Evolutionary conservation across 2,113 vertebrate genomes (phyloP).

Genomic region (Hemichromis elongatus): DNA sequence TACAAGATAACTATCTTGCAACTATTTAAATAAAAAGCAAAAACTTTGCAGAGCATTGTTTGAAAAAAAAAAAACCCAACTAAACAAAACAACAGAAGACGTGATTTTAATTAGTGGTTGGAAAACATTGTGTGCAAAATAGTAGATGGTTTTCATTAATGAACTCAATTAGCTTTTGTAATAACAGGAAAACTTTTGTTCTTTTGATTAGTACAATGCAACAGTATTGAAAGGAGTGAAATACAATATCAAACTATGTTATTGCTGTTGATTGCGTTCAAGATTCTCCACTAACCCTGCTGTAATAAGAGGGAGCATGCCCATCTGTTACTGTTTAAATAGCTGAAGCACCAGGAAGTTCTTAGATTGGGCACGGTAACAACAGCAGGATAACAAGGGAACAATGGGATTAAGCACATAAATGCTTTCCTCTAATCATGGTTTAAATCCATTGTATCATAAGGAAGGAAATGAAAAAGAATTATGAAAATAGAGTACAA

Average conservation of each 20-base stretch:
- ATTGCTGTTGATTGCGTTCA: not conserved
- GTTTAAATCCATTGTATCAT: not conserved
- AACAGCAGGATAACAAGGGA: constrained; percentile 26
- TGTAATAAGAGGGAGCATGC: not conserved
- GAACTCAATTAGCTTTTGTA: not conserved
- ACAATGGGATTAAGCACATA: constrained; percentile 34
- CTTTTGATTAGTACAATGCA: not conserved
- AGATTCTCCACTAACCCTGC: not conserved
- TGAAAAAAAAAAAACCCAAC: not conserved
- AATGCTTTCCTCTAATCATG: not conserved
- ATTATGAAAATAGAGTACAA: not conserved
- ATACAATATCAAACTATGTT: not conserved
- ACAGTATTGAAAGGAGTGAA: not conserved
- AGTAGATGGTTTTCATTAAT: not conserved
- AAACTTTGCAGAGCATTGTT: not conserved
- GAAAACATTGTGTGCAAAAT: not conserved
- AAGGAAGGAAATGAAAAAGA: not conserved
- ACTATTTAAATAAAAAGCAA: not conserved
- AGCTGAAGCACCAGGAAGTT: constrained; percentile 29
- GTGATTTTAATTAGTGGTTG: not conserved
- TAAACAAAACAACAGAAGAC: not conserved
- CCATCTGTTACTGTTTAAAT: constrained; percentile 46
- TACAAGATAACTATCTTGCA: not conserved
- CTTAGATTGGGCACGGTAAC: constrained; percentile 17
- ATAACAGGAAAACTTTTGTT: not conserved